Percentiles rank a stretch among this genome's conserved stretches.
Conservation (phyloP, 2,797 vertebrate species). For the Peromyscus eremicus region DNA sequence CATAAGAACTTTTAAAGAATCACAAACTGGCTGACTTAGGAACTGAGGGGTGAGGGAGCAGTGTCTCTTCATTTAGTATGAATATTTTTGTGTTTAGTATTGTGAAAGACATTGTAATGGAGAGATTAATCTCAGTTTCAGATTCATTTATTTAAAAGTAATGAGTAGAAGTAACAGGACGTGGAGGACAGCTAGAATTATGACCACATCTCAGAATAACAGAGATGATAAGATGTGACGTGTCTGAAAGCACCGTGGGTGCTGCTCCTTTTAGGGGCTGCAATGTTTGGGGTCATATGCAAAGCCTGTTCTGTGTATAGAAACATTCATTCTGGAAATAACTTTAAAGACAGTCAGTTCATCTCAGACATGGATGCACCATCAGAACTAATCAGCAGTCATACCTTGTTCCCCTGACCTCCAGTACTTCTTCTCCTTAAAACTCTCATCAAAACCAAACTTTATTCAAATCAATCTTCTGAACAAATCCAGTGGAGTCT, state of each 20-base stretch:
- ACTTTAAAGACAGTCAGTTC: too few species aligned
- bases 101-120: background rate
- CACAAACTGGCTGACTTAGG: conserved; percentile 72
- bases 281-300: background rate
- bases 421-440: background rate
- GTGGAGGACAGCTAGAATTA: background rate
- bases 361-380: background rate
- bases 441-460: background rate
- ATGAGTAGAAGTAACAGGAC: background rate
- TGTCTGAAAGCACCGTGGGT: background rate
- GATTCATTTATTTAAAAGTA: background rate
- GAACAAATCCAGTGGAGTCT: background rate
- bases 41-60: background rate
- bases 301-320: background rate
- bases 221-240: background rate
- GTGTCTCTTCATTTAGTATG: background rate
- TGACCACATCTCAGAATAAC: background rate
- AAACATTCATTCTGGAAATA: background rate
- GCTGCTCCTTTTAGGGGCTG: background rate
- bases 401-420: accelerated
- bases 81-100: background rate
- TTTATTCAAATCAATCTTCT: background rate
- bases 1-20: conserved; percentile 72
- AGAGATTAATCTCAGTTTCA: background rate
- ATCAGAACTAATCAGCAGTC: background rate